Percentiles rank a stretch among this genome's conserved stretches.
phyloP scores from a whole-genome alignment of 2,113 vertebrate species.

The Probosciger aterrimus region DNA sequence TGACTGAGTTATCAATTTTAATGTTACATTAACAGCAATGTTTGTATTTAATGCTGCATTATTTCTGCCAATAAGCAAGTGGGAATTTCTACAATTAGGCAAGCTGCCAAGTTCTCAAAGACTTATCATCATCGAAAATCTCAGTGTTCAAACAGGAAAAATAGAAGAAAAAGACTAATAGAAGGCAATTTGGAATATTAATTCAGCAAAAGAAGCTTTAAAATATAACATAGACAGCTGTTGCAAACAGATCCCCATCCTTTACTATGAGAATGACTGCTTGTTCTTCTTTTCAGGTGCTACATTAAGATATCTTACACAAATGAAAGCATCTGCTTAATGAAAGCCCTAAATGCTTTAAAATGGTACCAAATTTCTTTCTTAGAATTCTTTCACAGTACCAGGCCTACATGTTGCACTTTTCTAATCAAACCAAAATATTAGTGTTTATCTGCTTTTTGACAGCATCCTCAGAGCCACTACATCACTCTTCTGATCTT shows the following conservation, averaged over 20 bases:
- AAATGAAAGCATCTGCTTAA: background rate
- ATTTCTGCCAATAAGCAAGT: slow-evolving; percentile 20
- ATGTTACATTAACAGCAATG: background rate
- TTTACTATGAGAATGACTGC: background rate
- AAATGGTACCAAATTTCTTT: background rate
- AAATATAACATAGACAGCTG: background rate
- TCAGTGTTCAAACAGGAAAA: background rate
- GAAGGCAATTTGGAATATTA: background rate
- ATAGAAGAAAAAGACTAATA: background rate
- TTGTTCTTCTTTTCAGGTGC: background rate
- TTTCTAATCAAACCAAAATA: background rate
- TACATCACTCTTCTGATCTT: background rate
- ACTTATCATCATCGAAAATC: background rate
- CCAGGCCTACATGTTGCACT: background rate
- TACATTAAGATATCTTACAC: background rate
- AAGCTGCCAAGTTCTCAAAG: slow-evolving; percentile 33
- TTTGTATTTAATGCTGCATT: slow-evolving; percentile 6
- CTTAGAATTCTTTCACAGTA: background rate
- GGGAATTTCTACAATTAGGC: slow-evolving; percentile 13
- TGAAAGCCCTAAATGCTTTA: background rate
- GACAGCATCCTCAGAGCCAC: background rate
- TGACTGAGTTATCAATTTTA: slow-evolving; percentile 5
- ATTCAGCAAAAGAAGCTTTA: background rate
- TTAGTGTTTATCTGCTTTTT: background rate
- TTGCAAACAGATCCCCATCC: background rate